A percentile compares a stretch with the other conserved stretches of the same genome.
Evolutionary conservation across 2,888 invertebrate species (phyloP).

Genomic region (Gortyna flavago): DNA sequence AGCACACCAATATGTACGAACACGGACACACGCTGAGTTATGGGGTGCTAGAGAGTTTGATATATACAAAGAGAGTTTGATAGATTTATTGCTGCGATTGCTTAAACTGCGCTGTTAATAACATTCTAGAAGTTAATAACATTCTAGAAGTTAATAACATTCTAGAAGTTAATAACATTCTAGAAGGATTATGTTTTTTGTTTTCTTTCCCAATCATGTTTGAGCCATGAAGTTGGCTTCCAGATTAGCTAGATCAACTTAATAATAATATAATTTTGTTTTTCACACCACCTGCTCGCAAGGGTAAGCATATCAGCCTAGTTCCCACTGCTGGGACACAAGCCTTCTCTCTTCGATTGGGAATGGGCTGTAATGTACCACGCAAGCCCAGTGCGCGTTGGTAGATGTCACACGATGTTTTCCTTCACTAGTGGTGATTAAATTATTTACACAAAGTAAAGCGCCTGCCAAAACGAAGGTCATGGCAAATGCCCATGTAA

Average conservation of each 20-base stretch:
- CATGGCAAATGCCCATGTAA: no score
- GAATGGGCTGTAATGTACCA: no score
- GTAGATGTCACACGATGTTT: no score
- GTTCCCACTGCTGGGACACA: neutral
- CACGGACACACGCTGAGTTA: constrained; percentile 6
- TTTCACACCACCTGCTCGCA: neutral
- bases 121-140: constrained; percentile 11
- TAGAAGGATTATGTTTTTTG: neutral
- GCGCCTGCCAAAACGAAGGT: no score
- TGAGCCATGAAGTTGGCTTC: neutral
- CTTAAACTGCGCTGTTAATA: neutral
- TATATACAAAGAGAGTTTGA: neutral
- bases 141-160: no score
- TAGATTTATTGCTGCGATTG: constrained; percentile 21
- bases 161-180: neutral
- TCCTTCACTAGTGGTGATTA: no score
- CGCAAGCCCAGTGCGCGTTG: no score
- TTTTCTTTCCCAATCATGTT: constrained; percentile 6
- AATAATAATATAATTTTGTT: neutral
- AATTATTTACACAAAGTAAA: no score
- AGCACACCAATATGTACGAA: neutral
- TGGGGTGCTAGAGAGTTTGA: neutral
- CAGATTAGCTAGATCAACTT: neutral
- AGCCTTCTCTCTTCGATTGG: no score
- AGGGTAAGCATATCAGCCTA: no score